Conservation (phyloP, 2,888 invertebrate genomes). For the Cheilosia soror region DNA sequence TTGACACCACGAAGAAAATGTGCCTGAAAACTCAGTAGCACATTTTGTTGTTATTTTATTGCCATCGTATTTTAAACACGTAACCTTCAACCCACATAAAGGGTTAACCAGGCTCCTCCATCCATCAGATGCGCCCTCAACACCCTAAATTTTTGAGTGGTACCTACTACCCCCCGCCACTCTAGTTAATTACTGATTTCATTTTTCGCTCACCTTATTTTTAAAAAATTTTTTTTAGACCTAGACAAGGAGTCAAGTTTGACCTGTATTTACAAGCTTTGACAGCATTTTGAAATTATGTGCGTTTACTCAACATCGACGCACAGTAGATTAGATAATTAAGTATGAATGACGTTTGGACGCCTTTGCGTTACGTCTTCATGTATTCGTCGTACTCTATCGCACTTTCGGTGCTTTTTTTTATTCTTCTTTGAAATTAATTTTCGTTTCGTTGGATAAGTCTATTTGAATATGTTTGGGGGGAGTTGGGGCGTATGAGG, state of each 20-base stretch:
- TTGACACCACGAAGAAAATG: no score
- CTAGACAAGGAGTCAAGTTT: background rate
- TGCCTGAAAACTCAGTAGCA: no score
- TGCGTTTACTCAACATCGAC: background rate
- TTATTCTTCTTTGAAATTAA: conserved; percentile 20
- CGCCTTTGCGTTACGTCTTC: background rate
- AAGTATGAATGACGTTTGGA: background rate
- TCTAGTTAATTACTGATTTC: no score
- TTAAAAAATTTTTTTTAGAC: background rate
- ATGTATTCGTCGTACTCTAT: background rate
- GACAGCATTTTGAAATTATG: background rate
- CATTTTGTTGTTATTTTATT: no score
- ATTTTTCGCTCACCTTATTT: background rate
- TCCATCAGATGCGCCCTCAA: no score
- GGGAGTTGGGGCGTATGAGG: background rate
- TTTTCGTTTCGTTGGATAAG: conserved; percentile 31
- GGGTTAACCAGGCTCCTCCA: no score
- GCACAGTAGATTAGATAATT: background rate
- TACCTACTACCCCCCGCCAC: no score
- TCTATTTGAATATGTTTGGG: conserved; percentile 35
- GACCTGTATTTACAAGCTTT: background rate
- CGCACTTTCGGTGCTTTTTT: background rate
- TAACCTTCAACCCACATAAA: no score
- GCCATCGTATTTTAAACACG: no score
- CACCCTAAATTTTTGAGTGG: no score